A percentile compares a stretch with the other conserved stretches of the same genome.
These are phyloP conservation scores for Myotis yumanensis DNA, from an alignment of 2,113 vertebrate species.

Conservation along the genomic window DNA sequence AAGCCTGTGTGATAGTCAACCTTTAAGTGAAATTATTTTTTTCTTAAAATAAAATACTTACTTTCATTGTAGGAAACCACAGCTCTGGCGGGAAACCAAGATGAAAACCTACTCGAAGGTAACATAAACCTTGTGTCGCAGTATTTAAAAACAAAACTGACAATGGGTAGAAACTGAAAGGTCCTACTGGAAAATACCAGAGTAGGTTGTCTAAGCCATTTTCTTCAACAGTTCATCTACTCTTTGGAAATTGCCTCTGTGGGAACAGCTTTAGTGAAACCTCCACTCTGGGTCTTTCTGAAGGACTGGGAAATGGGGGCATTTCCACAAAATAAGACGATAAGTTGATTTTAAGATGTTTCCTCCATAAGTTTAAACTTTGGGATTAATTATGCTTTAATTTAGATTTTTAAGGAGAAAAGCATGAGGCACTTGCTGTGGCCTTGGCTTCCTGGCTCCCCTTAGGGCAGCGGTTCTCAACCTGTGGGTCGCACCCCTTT, in stretches of 20 bases:
- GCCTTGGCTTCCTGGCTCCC: not conserved
- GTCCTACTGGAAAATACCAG: not conserved
- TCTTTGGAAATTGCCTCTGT: not conserved
- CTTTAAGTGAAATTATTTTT: not conserved
- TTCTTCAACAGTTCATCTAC: not conserved
- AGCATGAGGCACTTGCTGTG: not conserved
- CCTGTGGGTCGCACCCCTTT: too few relatives aligned
- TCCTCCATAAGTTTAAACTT: not conserved
- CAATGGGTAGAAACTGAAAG: not conserved
- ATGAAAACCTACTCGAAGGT: constrained; percentile 61
- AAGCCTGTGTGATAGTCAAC: not conserved
- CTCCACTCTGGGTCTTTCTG: not conserved
- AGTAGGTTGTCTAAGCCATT: not conserved
- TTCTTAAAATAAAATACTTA: not conserved
- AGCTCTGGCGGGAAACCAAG: constrained; percentile 12
- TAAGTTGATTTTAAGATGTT: not conserved
- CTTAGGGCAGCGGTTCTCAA: not conserved
- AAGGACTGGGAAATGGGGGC: not conserved
- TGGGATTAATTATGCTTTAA: not conserved
- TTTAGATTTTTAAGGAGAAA: not conserved
- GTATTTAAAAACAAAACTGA: not conserved
- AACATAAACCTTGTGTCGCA: not conserved
- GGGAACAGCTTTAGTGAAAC: not conserved
- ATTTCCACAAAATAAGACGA: not conserved
- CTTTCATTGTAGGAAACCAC: constrained; percentile 47